These are phyloP conservation scores for Ceratina australensis DNA, from an alignment of 1,140 invertebrate genomes.

Conservation along the genomic window DNA sequence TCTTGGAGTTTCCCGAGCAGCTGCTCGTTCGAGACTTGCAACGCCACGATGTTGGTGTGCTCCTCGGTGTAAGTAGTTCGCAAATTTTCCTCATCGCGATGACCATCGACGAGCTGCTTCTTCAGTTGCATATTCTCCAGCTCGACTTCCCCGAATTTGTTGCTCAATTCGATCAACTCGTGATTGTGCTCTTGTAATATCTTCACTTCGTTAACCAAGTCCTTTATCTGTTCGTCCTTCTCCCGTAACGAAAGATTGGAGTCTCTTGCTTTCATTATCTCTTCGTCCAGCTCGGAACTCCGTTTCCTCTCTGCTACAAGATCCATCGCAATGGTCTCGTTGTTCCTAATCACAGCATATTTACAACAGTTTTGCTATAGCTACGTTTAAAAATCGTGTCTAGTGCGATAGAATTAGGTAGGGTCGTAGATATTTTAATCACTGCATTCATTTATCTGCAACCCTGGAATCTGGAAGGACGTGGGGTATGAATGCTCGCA, in stretches of 20 bases:
- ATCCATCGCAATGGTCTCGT: conserved; percentile 57
- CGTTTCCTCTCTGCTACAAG: conserved; percentile 67
- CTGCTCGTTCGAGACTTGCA: conserved; percentile 71
- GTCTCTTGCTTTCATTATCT: conserved; percentile 59
- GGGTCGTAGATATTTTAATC: too few relatives aligned
- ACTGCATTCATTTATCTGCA: too few relatives aligned
- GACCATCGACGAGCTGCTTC: conserved; percentile 67
- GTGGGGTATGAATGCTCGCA: too few relatives aligned
- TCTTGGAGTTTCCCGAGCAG: conserved; percentile 72
- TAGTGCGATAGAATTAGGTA: too few relatives aligned
- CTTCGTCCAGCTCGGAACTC: conserved; percentile 64
- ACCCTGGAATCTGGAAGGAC: too few relatives aligned
- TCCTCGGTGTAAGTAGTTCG: conserved; percentile 68
- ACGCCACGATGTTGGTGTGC: conserved; percentile 64
- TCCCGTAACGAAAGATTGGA: conserved; percentile 62
- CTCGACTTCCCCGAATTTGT: conserved; percentile 69
- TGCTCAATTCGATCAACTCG: conserved; percentile 69
- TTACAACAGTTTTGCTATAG: background rate
- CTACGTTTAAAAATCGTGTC: background rate
- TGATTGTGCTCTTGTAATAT: conserved; percentile 75
- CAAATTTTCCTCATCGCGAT: conserved; percentile 63
- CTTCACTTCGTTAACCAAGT: conserved; percentile 70
- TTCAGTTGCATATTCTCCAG: conserved; percentile 72
- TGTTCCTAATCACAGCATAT: conserved; percentile 60
- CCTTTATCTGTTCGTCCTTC: conserved; percentile 72